These are phyloP conservation scores for Ispidina picta DNA, from an alignment of 2,797 vertebrate genomes.

Conservation along the genomic window DNA sequence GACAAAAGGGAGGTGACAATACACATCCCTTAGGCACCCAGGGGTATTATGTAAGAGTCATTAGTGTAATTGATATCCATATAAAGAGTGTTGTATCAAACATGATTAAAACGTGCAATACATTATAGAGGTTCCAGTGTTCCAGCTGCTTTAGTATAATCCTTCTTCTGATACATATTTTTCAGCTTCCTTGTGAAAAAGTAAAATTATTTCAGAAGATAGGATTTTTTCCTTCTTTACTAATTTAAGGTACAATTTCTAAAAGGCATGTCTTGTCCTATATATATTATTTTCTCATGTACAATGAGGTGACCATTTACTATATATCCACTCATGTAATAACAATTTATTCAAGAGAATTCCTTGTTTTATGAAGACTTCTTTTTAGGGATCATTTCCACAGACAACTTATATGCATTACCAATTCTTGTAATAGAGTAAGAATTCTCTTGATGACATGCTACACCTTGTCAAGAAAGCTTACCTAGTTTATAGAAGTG, in stretches of 20 bases:
- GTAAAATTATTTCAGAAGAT: constrained; percentile 63
- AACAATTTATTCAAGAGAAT: constrained; percentile 22
- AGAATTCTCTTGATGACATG: not conserved
- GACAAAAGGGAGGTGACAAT: constrained; percentile 80
- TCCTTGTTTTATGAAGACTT: not conserved
- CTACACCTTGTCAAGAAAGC: not conserved
- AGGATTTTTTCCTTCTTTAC: constrained; percentile 34
- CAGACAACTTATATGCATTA: not conserved
- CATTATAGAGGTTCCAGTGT: constrained; percentile 72
- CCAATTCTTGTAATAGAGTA: not conserved
- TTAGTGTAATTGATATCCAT: constrained; percentile 83
- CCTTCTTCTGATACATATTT: constrained; percentile 65
- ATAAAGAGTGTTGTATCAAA: constrained; percentile 79
- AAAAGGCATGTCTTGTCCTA: not conserved
- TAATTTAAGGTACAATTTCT: constrained; percentile 17
- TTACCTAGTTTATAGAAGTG: not conserved
- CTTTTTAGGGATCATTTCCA: constrained; percentile 11
- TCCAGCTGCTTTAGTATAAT: constrained; percentile 73
- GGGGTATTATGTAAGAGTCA: constrained; percentile 81
- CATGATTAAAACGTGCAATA: constrained; percentile 81
- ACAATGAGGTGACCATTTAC: not conserved
- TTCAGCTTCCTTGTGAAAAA: constrained; percentile 55
- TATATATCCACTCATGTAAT: not conserved
- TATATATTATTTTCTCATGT: not conserved
- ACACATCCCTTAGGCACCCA: constrained; percentile 74